These are phyloP conservation scores for Coptodon rendalli DNA, from an alignment of 2,113 vertebrate species.

Conservation along the genomic window DNA sequence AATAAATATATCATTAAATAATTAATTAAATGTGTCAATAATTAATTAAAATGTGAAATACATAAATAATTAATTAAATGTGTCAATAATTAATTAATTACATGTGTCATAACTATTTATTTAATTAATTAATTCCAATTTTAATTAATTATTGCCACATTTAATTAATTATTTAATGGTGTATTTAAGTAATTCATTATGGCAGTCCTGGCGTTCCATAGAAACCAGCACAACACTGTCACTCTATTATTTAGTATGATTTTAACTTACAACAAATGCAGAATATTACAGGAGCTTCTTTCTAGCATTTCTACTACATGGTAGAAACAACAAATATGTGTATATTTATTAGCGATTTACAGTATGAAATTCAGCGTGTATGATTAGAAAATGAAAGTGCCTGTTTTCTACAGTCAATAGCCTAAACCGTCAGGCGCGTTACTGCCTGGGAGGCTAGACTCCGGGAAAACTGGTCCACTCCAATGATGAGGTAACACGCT, in stretches of 20 bases:
- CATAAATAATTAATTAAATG: no score
- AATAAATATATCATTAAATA: no score
- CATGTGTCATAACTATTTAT: no score
- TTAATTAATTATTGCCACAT: no score
- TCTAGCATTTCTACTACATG: background rate
- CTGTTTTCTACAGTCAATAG: no score
- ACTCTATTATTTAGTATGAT: background rate
- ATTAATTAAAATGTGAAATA: no score
- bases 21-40: no score
- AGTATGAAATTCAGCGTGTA: background rate
- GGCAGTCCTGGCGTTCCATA: no score
- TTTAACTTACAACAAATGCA: background rate
- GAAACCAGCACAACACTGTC: background rate
- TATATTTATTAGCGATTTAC: background rate
- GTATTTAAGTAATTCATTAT: no score
- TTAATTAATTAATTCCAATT: no score
- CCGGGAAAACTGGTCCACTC: accelerated
- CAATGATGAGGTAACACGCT: accelerated
- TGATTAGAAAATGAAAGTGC: background rate
- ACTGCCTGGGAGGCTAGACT: background rate
- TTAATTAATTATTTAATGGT: no score
- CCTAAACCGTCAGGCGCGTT: background rate
- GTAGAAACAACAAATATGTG: background rate
- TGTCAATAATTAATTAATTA: no score
- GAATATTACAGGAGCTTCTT: background rate